phyloP scores from a whole-genome alignment of 2,113 vertebrate genomes.

The Seriola quinqueradiata region DNA sequence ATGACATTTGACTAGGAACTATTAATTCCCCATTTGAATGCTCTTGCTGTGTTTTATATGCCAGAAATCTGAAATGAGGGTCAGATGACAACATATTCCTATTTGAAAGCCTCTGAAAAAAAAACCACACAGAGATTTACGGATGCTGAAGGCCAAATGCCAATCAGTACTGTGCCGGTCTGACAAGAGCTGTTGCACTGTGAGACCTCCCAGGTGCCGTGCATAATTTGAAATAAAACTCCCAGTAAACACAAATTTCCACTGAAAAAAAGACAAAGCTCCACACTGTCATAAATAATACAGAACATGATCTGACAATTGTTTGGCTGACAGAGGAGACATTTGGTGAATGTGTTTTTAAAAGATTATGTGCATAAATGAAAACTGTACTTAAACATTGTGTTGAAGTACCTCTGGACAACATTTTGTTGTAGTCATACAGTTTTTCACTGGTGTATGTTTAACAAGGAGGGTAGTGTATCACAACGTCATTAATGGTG shows the following conservation, averaged over 20 bases:
- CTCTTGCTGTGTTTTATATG: slow-evolving; percentile 12
- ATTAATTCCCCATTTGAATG: slow-evolving; percentile 52
- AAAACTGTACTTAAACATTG: background rate
- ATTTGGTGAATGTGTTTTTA: slow-evolving; percentile 15
- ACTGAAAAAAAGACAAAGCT: background rate
- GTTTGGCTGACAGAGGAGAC: slow-evolving; percentile 17
- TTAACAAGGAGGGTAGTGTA: too few relatives aligned
- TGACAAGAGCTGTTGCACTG: slow-evolving; percentile 42
- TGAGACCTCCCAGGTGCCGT: slow-evolving; percentile 29
- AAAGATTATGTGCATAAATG: background rate
- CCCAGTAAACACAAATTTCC: background rate
- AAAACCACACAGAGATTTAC: slow-evolving; percentile 41
- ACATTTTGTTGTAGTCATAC: too few relatives aligned
- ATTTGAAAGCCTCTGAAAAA: slow-evolving; percentile 48
- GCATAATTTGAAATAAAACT: slow-evolving; percentile 23
- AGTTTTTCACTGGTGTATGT: too few relatives aligned
- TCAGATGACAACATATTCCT: slow-evolving; percentile 50
- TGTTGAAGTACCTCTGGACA: too few relatives aligned
- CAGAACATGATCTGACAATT: background rate
- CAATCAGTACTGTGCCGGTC: slow-evolving; percentile 69
- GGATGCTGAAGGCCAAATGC: slow-evolving; percentile 61
- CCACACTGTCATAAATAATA: background rate
- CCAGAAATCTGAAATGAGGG: slow-evolving; percentile 44
- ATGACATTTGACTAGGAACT: slow-evolving; percentile 48
- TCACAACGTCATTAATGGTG: too few relatives aligned